Base-by-base conservation (phyloP, 2,113 vertebrate species). In the Chloebia gouldiae region DNA sequence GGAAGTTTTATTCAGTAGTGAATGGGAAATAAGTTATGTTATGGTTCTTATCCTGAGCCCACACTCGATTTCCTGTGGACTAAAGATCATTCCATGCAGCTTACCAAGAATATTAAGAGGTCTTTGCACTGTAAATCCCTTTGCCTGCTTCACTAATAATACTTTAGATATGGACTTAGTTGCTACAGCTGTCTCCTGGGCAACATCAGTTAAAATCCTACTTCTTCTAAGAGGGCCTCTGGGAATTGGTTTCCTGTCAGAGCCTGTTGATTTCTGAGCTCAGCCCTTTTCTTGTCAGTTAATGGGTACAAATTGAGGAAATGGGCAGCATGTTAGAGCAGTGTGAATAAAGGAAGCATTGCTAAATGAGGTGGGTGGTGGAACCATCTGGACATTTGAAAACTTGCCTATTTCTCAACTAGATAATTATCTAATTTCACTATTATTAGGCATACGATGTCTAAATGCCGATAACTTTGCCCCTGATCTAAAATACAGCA, bases 331-430 rank as follows among this genome's bases (percentile, higher is more conserved):
- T 93, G 93, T 87, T 92, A 95, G 91, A 97, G 91, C 95, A 95
- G 82, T 88, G 90, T 90, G 96, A 97, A 94, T 97, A 93, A 95
- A 92, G 95, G 93, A 97, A 96, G 95, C 94, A 88, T 93, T 94
- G 79, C 92, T 96, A 95, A 96, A 96, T 96, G 96, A 91, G 82
- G 94, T 96, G 94, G 96, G 96, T 96, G 94, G 94, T 96, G 37
- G 92, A 95, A 96, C 96, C 96, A 97, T 97, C 95, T 97, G 96
- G 94, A 90, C 96, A 92, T 96, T 97, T 96, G 95, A 96, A 96
- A 96, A 96, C 86, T 97, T 96, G 96, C 94, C 92, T 95, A 95
- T 96, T 95, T 97, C 95, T 93, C 81, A 68, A 86, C 81, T 96
- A 96, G 95, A 86, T 95, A 96, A 95, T 97, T 96, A 93, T 93